Base-by-base conservation (phyloP, 35 echinoderm and acorn worm species). In the Ptychodera flava region DNA sequence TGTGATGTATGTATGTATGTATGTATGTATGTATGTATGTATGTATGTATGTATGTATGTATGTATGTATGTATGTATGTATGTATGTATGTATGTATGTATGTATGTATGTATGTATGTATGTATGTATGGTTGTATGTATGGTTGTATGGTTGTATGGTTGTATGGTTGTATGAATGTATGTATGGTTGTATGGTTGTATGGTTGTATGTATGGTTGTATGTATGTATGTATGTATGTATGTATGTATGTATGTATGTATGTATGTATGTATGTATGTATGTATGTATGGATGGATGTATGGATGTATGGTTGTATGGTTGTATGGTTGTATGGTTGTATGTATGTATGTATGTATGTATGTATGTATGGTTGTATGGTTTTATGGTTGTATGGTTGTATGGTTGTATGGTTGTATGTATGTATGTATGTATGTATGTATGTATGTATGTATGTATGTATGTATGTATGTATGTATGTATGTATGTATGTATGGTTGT, bases 321-420 rank as follows among this genome's bases (percentile, higher is more conserved):
- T 12, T 64, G 45, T 64, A 64, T 64, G 45, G 6, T 12, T 64
- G 45, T 64, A 64, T 64, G 45, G 6, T 12, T 64, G 45, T 64
- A 64, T 64, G 45, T 64, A 64, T 64, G 45, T 64, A 64, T 64
- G 45, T 64, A 64, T 64, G 45, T 64, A 64, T 64, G 45, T 64
- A 64, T 64, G 45, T 64, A 64, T 64, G 45, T 64, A 64, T 64
- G 45, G 6, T 12, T 64, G 45, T 64, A 64, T 6, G 45, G 6
- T 64, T 64, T 64, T 64, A 64, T 64, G 22, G 6, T 64, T 64
- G 45, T 64, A 64, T 64, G 45, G 6, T 12, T 64, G 45, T 64
- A 64, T 64, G 45, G 6, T 12, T 64, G 45, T 64, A 64, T 64
- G 45, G 6, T 12, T 64, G 45, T 64, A 64, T 64, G 45, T 64